Conservation (phyloP, 2,888 invertebrate genomes). For the Agonopterix heracliana region DNA sequence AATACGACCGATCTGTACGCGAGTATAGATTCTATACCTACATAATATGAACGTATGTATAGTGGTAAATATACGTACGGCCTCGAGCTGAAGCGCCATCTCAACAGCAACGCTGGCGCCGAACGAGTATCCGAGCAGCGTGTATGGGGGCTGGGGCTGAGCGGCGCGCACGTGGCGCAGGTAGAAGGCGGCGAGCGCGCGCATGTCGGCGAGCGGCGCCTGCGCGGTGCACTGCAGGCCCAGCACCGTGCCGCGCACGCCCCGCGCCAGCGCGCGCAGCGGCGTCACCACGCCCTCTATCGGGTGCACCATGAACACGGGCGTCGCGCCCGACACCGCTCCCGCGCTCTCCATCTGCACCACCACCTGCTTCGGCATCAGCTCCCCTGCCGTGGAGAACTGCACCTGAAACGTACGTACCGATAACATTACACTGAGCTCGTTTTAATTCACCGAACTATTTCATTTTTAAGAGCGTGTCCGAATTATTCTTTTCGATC, state of each 20-base stretch:
- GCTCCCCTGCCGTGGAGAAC: conserved; percentile 67
- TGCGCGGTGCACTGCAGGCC: conserved; percentile 92
- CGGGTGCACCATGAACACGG: conserved; percentile 86
- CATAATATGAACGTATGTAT: no score
- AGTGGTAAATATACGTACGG: not conserved
- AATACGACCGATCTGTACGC: no score
- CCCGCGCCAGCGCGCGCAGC: conserved; percentile 82
- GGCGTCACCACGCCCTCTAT: conserved; percentile 90
- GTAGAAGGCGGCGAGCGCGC: conserved; percentile 83
- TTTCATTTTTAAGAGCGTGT: not conserved
- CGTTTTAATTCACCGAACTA: not conserved
- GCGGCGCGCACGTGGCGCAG: conserved; percentile 82
- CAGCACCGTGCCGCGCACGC: conserved; percentile 85
- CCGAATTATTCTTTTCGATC: not conserved
- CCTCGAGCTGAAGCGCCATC: conserved; percentile 91
- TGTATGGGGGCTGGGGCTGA: conserved; percentile 90
- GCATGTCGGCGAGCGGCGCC: conserved; percentile 84
- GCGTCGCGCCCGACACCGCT: conserved; percentile 46
- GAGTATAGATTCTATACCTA: no score
- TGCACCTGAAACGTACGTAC: conserved; percentile 32
- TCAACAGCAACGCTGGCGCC: conserved; percentile 97
- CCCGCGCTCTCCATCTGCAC: conserved; percentile 80
- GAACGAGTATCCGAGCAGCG: conserved; percentile 95
- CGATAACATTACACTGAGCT: not conserved
- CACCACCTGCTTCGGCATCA: conserved; percentile 85